Base-by-base conservation (phyloP, 2,888 invertebrate genomes). In the Cepaea hortensis region DNA sequence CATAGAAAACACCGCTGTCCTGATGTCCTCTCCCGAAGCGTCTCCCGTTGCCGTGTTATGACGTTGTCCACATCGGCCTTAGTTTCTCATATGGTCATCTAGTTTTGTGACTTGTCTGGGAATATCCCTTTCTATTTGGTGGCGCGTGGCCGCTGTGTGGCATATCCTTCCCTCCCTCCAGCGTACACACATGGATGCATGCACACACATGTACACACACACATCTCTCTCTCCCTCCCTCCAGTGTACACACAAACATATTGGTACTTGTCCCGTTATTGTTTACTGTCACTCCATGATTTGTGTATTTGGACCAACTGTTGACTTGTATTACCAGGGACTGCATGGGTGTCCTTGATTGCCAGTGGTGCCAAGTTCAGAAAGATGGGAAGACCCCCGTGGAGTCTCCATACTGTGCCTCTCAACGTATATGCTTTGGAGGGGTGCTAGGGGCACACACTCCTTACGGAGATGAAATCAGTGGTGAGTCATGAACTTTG, bases 331-430 rank as follows among this genome's bases (percentile, higher is more conserved):
- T 61, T 84, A 90, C n/a, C 91, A 95, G 95, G 87, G 94, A 94
- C 61, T 95, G 95, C 90, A 93, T 96, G 80, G 97, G 96, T 0
- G 96, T 98, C 55, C 95, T 97, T 91, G 97, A 97, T 86, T 98
- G 98, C 94, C 97, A 98, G 93, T 98, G 98, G 98, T 98, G 98
- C 93, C 96, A 96, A 92, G 95, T 97, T 87, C 97, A 97, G 92
- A 95, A 96, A 9, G 97, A 97, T 92, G 97, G 97, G 1, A 95
- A 96, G 72, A 96, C 96, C 50, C 95, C 95, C 11, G 95, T 98
- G 35, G 94, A 95, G 1, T 94, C 96, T 9, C 96, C 98, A 1
- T 97, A 97, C 94, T 98, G 98, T 93, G 96, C 97, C 1, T 96
- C 96, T 3, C 96, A 97, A 92, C 96, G 96, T 4, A 96, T 96